A percentile compares a stretch with the other conserved stretches of the same genome.
Conservation (phyloP, 64 coral and sea anemone species). For the Trachythela sp. region DNA sequence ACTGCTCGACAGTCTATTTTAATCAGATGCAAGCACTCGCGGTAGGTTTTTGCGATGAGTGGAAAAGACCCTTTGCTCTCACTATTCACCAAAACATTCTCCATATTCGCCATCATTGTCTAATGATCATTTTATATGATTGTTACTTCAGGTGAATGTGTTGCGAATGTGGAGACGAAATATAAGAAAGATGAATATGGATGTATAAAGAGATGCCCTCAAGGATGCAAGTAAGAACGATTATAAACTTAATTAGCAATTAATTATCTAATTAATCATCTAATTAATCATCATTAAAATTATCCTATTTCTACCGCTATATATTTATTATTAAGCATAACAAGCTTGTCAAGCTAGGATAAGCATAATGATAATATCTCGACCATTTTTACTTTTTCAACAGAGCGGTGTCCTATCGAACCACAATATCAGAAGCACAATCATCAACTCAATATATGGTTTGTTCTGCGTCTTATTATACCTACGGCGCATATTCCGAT, state of each 20-base stretch:
- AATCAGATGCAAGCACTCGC: too few relatives aligned
- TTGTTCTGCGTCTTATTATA: not conserved
- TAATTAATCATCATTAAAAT: not conserved
- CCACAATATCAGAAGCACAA: not conserved
- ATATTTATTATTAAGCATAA: too few relatives aligned
- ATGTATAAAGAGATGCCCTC: constrained; percentile 40
- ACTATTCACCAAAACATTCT: too few relatives aligned
- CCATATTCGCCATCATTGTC: too few relatives aligned
- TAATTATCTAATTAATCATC: not conserved
- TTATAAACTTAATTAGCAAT: not conserved
- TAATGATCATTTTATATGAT: too few relatives aligned
- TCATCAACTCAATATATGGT: not conserved
- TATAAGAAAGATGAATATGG: constrained; percentile 39
- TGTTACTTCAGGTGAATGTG: not conserved
- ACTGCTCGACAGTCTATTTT: too few relatives aligned
- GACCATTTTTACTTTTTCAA: not conserved
- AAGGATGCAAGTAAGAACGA: constrained; percentile 38
- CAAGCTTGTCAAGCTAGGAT: not conserved
- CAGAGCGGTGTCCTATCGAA: not conserved
- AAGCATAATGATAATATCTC: too few relatives aligned
- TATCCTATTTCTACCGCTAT: too few relatives aligned
- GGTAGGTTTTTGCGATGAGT: too few relatives aligned
- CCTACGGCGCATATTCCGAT: too few relatives aligned
- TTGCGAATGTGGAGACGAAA: not conserved
- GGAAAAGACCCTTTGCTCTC: too few relatives aligned